These are phyloP conservation scores for Drosophila rhopaloa DNA, from an alignment of 1,140 invertebrate genomes.

Conservation along the genomic window DNA sequence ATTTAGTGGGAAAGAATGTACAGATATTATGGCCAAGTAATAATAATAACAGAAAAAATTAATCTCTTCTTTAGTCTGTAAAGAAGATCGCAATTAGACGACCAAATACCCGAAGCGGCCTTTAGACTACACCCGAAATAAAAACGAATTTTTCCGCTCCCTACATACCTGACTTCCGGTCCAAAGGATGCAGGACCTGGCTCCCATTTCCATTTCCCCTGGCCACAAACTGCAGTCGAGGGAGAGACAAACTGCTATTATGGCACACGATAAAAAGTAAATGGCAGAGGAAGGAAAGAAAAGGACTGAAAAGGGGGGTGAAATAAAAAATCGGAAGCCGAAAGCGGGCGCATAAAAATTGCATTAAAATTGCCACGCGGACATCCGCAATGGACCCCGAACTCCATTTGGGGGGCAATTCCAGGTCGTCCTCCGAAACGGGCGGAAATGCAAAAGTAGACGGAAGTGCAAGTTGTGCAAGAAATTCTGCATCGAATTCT, in stretches of 20 bases:
- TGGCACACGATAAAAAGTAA: slow-evolving; percentile 53
- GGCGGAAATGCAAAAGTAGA: slow-evolving; percentile 77
- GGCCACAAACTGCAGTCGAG: slow-evolving; percentile 33
- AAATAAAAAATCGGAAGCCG: slow-evolving; percentile 69
- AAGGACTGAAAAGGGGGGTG: slow-evolving; percentile 15
- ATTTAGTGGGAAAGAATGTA: background rate
- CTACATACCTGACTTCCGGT: slow-evolving; percentile 34
- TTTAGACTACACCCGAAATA: slow-evolving; percentile 17
- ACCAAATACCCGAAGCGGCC: slow-evolving; percentile 1
- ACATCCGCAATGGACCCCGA: slow-evolving; percentile 69
- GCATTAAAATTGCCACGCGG: slow-evolving; percentile 78
- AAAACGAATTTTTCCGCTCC: slow-evolving; percentile 15
- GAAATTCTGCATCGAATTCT: slow-evolving; percentile 50
- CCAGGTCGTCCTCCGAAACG: slow-evolving; percentile 28
- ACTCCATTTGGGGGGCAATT: slow-evolving; percentile 18
- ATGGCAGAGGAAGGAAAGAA: slow-evolving; percentile 15
- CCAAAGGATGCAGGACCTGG: slow-evolving; percentile 17
- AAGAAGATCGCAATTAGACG: slow-evolving; percentile 18
- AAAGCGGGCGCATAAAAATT: slow-evolving; percentile 80
- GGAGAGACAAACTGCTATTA: slow-evolving; percentile 49
- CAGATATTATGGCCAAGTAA: background rate
- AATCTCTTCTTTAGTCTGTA: background rate
- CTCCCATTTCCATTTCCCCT: slow-evolving; percentile 14
- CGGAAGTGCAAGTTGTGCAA: slow-evolving; percentile 77
- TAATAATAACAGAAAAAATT: too few species aligned